Conservation (phyloP, 2,113 vertebrate genomes). For the Hemibagrus wyckioides region DNA sequence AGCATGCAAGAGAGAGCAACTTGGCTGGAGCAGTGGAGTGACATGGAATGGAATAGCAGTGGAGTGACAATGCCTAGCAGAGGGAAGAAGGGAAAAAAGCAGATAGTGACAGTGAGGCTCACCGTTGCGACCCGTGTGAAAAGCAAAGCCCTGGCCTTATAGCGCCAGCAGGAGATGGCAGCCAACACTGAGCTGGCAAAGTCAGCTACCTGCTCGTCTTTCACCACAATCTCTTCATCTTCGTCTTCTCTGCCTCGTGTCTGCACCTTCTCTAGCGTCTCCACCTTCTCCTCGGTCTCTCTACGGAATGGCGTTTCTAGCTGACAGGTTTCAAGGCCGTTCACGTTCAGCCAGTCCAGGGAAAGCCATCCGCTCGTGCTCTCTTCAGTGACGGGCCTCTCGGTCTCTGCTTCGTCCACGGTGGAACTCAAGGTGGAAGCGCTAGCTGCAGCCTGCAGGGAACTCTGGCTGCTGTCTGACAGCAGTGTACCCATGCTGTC, state of each 20-base stretch:
- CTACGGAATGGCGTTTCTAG: slow-evolving; percentile 65
- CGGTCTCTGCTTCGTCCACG: slow-evolving; percentile 65
- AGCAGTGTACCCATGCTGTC: slow-evolving; percentile 81
- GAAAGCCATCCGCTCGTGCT: slow-evolving; percentile 55
- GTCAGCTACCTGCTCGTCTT: slow-evolving; percentile 91
- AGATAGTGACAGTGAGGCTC: slow-evolving; percentile 79
- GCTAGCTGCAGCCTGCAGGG: slow-evolving; percentile 66
- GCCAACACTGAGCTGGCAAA: slow-evolving; percentile 87
- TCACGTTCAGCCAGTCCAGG: slow-evolving; percentile 69
- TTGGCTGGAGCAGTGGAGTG: slow-evolving; percentile 29
- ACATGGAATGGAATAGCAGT: no score
- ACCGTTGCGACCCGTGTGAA: slow-evolving; percentile 87
- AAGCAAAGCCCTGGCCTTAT: slow-evolving; percentile 91
- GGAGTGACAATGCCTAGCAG: slow-evolving; percentile 49
- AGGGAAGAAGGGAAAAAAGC: slow-evolving; percentile 9
- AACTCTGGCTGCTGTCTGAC: slow-evolving; percentile 66
- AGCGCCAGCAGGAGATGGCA: slow-evolving; percentile 90
- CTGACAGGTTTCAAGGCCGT: slow-evolving; percentile 60
- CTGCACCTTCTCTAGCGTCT: slow-evolving; percentile 43
- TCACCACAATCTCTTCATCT: slow-evolving; percentile 74
- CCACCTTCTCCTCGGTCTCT: slow-evolving; percentile 58
- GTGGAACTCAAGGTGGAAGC: slow-evolving; percentile 63
- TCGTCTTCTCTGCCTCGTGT: slow-evolving; percentile 34
- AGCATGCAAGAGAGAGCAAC: slow-evolving; percentile 37
- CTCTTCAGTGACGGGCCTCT: slow-evolving; percentile 61